Conservation (phyloP, 2,113 vertebrate genomes). For the Tichodroma muraria region DNA sequence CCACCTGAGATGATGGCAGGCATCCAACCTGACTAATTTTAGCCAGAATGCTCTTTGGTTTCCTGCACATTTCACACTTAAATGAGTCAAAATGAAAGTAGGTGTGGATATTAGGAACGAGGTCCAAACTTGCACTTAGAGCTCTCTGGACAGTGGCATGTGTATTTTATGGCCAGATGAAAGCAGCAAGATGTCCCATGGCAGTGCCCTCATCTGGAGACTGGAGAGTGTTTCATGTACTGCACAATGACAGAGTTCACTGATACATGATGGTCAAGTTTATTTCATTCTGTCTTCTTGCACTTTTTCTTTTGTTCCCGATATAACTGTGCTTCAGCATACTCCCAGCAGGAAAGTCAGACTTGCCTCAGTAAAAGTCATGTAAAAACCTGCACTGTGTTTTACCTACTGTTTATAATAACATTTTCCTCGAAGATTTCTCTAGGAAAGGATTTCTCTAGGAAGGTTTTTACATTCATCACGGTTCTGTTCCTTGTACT, state of each 20-base stretch:
- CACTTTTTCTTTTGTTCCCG: not conserved
- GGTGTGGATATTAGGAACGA: not conserved
- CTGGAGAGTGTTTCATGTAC: not conserved
- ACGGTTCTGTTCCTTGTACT: not conserved
- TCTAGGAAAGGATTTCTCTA: not conserved
- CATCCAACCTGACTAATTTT: not conserved
- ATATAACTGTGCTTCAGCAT: not conserved
- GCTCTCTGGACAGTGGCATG: not conserved
- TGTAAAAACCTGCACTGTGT: not conserved
- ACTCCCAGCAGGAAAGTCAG: not conserved
- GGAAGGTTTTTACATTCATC: not conserved
- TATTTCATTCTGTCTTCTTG: not conserved
- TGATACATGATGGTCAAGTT: not conserved
- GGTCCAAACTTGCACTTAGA: not conserved
- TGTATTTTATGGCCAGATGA: not conserved
- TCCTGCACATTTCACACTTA: rapidly evolving
- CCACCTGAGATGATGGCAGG: not conserved
- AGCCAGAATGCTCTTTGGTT: not conserved
- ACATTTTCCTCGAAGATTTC: not conserved
- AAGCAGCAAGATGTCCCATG: not conserved
- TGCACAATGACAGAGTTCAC: not conserved
- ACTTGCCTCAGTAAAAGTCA: not conserved
- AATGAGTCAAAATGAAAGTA: not conserved
- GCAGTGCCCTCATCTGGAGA: not conserved
- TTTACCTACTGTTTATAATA: not conserved